These are phyloP conservation scores for Orycteropus afer DNA, from an alignment of 2,113 vertebrate genomes.

Conservation along the genomic window DNA sequence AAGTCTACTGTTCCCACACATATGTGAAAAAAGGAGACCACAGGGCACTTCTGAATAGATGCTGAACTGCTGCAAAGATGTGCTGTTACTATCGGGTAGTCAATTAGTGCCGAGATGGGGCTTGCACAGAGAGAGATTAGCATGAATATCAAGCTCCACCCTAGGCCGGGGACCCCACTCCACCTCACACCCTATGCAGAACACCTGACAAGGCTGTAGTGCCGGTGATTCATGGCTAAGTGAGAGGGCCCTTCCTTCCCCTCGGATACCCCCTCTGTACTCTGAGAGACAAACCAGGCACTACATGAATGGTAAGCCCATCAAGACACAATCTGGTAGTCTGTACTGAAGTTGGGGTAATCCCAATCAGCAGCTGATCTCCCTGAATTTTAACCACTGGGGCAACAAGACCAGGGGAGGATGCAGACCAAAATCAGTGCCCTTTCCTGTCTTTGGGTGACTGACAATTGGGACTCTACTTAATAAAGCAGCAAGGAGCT, in stretches of 20 bases:
- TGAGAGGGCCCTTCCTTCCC: neutral
- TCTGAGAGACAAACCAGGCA: neutral
- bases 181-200: neutral
- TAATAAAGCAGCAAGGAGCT: neutral
- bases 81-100: accelerated
- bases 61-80: too few species aligned
- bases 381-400: neutral
- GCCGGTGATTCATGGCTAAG: neutral
- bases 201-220: neutral
- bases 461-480: neutral
- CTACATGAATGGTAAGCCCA: neutral
- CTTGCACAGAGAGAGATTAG: neutral
- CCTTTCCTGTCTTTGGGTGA: neutral
- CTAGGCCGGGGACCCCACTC: neutral
- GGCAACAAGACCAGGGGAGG: neutral
- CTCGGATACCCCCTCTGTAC: neutral
- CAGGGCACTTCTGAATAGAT: neutral
- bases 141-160: neutral
- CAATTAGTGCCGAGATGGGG: neutral
- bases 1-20: neutral
- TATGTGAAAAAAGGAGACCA: neutral
- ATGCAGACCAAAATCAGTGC: neutral
- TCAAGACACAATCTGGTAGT: neutral
- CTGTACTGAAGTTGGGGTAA: neutral
- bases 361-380: neutral